Evolutionary conservation across 2,888 invertebrate species (phyloP), one percentile per base, ranked within the genome.

Genomic region (Apodemia hepburni): DNA sequence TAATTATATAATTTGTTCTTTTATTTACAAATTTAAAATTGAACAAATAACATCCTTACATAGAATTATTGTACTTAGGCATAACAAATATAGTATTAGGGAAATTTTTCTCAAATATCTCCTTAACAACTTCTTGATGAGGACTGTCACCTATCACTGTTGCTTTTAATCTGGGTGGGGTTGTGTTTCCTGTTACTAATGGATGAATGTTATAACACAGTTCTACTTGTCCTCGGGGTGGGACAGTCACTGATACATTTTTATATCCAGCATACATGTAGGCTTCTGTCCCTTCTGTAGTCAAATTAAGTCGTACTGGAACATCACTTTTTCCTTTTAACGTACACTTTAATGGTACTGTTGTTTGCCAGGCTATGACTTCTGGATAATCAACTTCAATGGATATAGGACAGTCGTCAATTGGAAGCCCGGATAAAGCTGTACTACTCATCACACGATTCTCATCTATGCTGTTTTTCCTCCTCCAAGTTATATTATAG

Each of bases 181-280:
- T 89, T n/a, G 96, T 94, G 78, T 94, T 94, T 3, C 97, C 97
- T 11, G 96, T 93, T 59, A 95, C 91, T 70, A 96, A 85, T 0
- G 97, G 97, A 73, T 96, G 95, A 66, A 97, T 92, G 77, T 96
- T 96, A 91, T 96, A 97, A 71, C 94, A 93, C 47, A 96, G 78
- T 65, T 92, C 92, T 66, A 93, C 92, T 65, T 85, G 89, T 47
- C 93, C 93, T 66, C 92, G 92, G 0, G 96, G 95, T 59, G 95
- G 88, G 62, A 94, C 84, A 17, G 92, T 93, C 18, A 93, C 84
- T 47, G 89, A 87, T 70, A 92, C 95, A 92, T 98, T 97, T 87
- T 97, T 98, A 77, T 98, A 97, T 2, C 98, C 98, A 66, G 98
- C 95, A 87, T 97, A 98, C 96, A 98, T 98, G 81, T 98, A 98